Percentiles rank a stretch among this genome's conserved stretches.
These are phyloP conservation scores for Cataglyphis rosenhaueri DNA, from an alignment of 2,888 invertebrate species.

Conservation along the genomic window DNA sequence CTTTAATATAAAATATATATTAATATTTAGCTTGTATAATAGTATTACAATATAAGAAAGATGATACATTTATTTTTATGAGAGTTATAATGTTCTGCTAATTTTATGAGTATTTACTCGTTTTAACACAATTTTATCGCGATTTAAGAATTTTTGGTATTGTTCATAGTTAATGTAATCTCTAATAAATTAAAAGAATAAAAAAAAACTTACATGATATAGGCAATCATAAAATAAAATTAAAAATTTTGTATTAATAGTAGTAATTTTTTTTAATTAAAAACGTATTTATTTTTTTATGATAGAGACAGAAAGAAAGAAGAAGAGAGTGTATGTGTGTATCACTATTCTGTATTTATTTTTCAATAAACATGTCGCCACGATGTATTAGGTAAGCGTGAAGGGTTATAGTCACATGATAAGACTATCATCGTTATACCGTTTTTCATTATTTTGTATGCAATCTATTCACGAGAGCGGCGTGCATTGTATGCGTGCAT, in stretches of 20 bases:
- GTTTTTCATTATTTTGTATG: constrained; percentile 51
- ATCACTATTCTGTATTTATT: constrained; percentile 1
- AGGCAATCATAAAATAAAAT: neutral
- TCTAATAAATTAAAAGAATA: neutral
- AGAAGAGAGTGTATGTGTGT: neutral
- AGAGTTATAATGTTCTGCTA: neutral
- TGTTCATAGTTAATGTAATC: neutral
- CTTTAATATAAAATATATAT: neutral
- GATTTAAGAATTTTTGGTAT: neutral
- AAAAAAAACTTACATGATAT: neutral
- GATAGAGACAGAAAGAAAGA: neutral
- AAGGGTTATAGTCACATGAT: constrained; percentile 21
- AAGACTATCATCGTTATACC: neutral
- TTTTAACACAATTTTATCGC: neutral
- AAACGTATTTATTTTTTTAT: neutral
- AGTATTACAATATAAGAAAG: neutral
- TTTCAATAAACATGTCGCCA: constrained; percentile 10
- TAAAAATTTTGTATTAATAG: neutral
- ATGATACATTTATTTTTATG: neutral
- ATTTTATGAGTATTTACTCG: neutral
- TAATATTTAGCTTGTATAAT: neutral
- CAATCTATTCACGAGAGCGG: constrained; percentile 27
- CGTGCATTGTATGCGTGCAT: constrained; percentile 34
- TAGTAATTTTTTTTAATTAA: neutral
- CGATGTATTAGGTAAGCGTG: neutral